These are phyloP conservation scores for Melipona bicolor DNA, from an alignment of 2,888 invertebrate genomes.

Conservation along the genomic window DNA sequence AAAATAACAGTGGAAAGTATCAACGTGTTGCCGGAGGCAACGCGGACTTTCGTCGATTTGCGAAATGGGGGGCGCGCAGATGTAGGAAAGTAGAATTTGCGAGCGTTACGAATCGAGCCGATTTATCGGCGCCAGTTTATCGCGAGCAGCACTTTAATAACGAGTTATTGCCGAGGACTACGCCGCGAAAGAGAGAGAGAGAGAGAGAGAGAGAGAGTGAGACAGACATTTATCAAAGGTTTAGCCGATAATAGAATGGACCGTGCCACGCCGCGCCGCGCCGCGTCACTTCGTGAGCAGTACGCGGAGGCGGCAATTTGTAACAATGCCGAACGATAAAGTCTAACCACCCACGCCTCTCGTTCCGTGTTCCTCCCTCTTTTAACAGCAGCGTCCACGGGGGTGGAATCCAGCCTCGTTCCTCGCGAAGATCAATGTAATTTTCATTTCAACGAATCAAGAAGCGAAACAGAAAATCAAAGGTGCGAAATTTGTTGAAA, in stretches of 20 bases:
- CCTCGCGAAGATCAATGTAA: not conserved
- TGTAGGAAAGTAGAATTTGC: conserved; percentile 52
- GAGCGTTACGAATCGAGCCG: conserved; percentile 62
- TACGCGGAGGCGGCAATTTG: conserved; percentile 73
- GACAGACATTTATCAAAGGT: conserved; percentile 73
- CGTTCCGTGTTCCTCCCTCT: conserved; percentile 13
- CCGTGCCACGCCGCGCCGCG: conserved; percentile 22
- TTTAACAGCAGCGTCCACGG: not conserved
- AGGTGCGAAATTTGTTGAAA: not conserved
- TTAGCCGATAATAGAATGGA: conserved; percentile 74
- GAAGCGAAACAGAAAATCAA: too few relatives aligned
- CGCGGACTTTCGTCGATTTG: conserved; percentile 22
- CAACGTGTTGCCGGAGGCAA: not conserved
- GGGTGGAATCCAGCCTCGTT: not conserved
- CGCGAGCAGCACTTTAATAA: conserved; percentile 63
- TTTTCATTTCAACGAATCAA: not conserved
- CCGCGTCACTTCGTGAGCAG: conserved; percentile 55
- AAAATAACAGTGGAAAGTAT: not conserved
- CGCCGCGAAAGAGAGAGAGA: conserved; percentile 18
- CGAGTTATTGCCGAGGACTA: conserved; percentile 61
- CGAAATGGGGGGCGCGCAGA: conserved; percentile 11
- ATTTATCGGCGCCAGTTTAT: conserved; percentile 70
- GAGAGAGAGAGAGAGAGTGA: not conserved
- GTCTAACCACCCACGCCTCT: conserved; percentile 60
- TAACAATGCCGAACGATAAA: conserved; percentile 66